Percentiles rank a stretch among this genome's conserved stretches.
Evolutionary conservation across 2,797 vertebrate species (phyloP).

Genomic region (Melanotaenia pygmaea): DNA sequence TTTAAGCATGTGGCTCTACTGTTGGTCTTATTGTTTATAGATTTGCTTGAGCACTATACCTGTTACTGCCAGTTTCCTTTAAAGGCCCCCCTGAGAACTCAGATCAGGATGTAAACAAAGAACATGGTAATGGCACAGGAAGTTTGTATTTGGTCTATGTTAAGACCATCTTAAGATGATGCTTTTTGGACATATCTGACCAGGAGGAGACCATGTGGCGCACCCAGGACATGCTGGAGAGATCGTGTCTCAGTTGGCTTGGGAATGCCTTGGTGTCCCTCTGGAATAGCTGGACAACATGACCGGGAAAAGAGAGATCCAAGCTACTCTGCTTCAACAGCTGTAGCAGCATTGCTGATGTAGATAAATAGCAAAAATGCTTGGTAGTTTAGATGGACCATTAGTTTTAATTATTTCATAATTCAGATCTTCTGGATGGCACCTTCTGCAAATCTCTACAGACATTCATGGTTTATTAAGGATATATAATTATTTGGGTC

Average conservation of each 20-base stretch:
- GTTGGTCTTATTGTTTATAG: neutral
- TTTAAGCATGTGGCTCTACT: neutral
- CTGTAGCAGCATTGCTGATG: neutral
- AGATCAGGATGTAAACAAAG: too few relatives aligned
- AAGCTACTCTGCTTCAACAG: neutral
- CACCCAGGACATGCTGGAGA: neutral
- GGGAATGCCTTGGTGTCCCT: neutral
- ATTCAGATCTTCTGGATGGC: neutral
- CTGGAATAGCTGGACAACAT: neutral
- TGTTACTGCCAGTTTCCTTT: neutral
- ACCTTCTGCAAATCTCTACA: neutral
- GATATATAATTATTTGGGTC: too few relatives aligned
- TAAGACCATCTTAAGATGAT: neutral
- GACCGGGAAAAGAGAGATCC: neutral
- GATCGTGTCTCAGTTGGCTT: neutral
- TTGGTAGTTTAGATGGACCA: neutral
- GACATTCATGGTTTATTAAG: too few relatives aligned
- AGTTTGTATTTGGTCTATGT: neutral
- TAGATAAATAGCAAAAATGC: neutral
- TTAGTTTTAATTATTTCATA: neutral
- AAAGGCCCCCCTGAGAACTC: too few relatives aligned
- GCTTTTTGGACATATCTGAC: neutral
- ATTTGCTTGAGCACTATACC: neutral
- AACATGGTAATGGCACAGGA: neutral
- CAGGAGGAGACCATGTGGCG: conserved; percentile 2